These are phyloP conservation scores for Lepilemur ruficaudatus DNA, from an alignment of 2,797 vertebrate genomes.

Conservation along the genomic window DNA sequence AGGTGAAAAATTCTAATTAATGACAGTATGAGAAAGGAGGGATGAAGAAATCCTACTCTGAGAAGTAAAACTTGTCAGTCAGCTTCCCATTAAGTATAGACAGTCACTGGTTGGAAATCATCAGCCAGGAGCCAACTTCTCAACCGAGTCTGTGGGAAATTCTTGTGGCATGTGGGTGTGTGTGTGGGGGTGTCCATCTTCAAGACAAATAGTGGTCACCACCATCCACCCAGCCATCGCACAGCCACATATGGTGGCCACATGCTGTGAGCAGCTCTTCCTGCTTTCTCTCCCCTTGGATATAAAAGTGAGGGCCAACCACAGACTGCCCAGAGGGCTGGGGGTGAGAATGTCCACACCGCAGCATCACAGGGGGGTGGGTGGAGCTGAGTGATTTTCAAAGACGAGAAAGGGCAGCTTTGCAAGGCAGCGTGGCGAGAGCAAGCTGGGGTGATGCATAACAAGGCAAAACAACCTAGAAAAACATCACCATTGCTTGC, in stretches of 20 bases:
- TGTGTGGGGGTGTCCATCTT: not conserved
- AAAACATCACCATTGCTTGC: not conserved
- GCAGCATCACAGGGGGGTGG: not conserved
- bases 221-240: not conserved
- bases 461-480: conserved; percentile 22
- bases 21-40: not conserved
- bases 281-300: not conserved
- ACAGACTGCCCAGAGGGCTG: not conserved
- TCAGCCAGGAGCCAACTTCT: not conserved
- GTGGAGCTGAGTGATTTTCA: not conserved
- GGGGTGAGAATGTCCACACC: not conserved
- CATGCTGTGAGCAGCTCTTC: not conserved
- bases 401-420: not conserved
- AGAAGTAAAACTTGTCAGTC: not conserved
- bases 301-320: not conserved
- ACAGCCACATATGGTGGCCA: not conserved
- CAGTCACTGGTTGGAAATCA: not conserved
- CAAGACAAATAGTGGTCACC: not conserved
- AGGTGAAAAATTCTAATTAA: not conserved
- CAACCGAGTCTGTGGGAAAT: conserved; percentile 3
- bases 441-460: not conserved
- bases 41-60: not conserved
- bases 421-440: not conserved
- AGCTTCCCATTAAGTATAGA: not conserved
- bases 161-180: not conserved